phyloP scores from a whole-genome alignment of 2,888 invertebrate species.

The Brenthis daphne region DNA sequence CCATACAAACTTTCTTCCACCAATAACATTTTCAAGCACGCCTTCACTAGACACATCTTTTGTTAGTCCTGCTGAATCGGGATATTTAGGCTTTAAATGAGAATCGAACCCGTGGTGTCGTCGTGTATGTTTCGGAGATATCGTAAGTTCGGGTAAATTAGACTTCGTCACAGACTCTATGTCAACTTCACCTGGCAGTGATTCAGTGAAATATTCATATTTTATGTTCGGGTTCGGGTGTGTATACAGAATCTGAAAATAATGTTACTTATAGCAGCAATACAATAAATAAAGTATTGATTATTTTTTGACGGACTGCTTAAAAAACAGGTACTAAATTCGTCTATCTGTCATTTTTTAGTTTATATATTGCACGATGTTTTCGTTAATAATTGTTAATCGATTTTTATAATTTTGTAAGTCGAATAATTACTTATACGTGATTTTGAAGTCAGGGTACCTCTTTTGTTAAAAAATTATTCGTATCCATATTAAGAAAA shows the following conservation, averaged over 20 bases:
- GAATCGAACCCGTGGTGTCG: slow-evolving; percentile 64
- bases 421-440: too few species aligned
- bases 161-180: slow-evolving; percentile 55
- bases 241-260: slow-evolving; percentile 88
- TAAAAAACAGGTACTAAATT: too few species aligned
- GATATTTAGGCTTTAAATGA: slow-evolving; percentile 50
- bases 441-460: too few species aligned
- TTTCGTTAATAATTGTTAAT: too few species aligned
- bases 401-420: too few species aligned
- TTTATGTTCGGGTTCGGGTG: slow-evolving; percentile 93
- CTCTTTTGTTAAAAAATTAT: too few species aligned
- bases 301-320: too few species aligned
- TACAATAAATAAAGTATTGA: background rate
- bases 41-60: slow-evolving; percentile 53
- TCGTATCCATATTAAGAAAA: too few species aligned
- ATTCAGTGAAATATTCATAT: slow-evolving; percentile 93
- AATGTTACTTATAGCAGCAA: background rate
- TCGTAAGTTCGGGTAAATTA: slow-evolving; percentile 51
- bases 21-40: slow-evolving; percentile 62
- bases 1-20: slow-evolving; percentile 85
- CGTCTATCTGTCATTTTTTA: too few species aligned
- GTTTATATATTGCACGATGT: too few species aligned
- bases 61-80: slow-evolving; percentile 50
- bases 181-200: slow-evolving; percentile 71
- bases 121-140: slow-evolving; percentile 62